phyloP scores from a whole-genome alignment of 2,888 invertebrate genomes.

The Tetranychus truncatus region DNA sequence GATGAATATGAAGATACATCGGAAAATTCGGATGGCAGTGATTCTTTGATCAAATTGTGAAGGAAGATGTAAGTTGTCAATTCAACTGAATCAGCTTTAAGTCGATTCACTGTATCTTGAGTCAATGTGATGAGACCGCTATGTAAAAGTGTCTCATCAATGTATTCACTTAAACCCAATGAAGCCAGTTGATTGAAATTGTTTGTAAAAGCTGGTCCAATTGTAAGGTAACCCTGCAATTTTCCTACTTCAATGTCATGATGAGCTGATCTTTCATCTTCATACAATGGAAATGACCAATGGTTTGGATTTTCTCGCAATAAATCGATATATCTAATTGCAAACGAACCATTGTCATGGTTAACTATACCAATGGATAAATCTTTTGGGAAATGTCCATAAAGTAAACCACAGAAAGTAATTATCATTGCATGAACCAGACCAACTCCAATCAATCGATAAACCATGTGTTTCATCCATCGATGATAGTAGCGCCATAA shows the following conservation, averaged over 20 bases:
- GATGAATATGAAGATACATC: background rate
- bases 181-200: background rate
- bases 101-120: background rate
- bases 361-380: background rate
- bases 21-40: background rate
- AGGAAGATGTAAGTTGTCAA: background rate
- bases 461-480: background rate
- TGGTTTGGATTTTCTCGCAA: background rate
- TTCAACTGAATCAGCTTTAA: background rate
- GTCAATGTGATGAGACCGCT: background rate
- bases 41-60: background rate
- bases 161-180: background rate
- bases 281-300: background rate
- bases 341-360: background rate
- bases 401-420: background rate
- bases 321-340: background rate
- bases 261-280: background rate
- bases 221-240: background rate
- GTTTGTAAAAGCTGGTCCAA: background rate
- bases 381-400: background rate
- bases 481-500: background rate
- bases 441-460: background rate
- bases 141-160: background rate
- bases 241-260: background rate
- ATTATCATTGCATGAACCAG: background rate